These are phyloP conservation scores for Ectemnius continuus DNA, from an alignment of 2,888 invertebrate genomes.

Conservation along the genomic window DNA sequence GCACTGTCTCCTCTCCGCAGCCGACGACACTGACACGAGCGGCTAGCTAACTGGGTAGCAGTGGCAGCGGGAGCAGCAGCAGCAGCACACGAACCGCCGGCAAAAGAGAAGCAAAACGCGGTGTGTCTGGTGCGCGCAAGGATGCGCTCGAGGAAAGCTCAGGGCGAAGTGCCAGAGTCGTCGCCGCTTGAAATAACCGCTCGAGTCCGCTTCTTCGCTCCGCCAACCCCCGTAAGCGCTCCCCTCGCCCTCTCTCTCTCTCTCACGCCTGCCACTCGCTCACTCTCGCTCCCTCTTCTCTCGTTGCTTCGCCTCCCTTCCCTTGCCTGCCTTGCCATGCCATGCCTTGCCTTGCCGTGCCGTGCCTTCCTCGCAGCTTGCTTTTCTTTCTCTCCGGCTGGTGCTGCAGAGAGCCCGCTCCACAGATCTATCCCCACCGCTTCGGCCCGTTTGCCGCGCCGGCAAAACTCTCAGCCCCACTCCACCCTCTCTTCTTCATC, in stretches of 20 bases:
- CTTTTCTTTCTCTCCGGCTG: constrained; percentile 6
- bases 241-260: constrained; percentile 37
- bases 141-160: constrained; percentile 69
- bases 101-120: constrained; percentile 24
- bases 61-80: constrained; percentile 49
- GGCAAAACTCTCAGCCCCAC: background rate
- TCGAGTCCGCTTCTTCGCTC: constrained; percentile 70
- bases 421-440: too few species aligned
- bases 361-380: constrained; percentile 31
- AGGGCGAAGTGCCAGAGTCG: constrained; percentile 74
- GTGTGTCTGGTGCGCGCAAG: constrained; percentile 40
- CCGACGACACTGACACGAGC: background rate
- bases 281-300: constrained; percentile 17
- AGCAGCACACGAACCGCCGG: constrained; percentile 35
- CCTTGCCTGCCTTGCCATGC: constrained; percentile 34
- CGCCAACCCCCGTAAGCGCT: constrained; percentile 67
- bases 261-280: background rate
- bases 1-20: too few species aligned
- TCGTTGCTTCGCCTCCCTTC: constrained; percentile 5
- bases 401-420: too few species aligned
- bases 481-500: constrained; percentile 7
- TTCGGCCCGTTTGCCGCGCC: background rate
- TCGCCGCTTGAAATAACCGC: constrained; percentile 76
- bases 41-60: constrained; percentile 13
- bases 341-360: too few species aligned